Evolutionary conservation across 2,113 vertebrate genomes (phyloP).

Genomic region (Carassius auratus): DNA sequence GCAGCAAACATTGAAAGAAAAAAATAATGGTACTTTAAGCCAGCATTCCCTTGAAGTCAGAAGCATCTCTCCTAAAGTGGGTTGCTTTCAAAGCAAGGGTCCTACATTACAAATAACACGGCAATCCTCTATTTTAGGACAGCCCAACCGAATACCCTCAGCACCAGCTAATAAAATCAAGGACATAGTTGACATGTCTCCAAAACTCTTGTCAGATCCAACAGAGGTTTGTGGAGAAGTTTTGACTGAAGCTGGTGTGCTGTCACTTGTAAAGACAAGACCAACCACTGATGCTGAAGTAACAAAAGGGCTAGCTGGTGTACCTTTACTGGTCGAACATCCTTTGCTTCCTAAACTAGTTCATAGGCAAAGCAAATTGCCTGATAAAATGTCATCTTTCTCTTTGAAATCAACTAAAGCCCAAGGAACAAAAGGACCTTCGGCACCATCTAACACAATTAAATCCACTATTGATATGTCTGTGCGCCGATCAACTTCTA

Average conservation of each 20-base stretch:
- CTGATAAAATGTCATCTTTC: not conserved
- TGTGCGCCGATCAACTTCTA: conserved; percentile 12
- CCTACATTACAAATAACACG: not conserved
- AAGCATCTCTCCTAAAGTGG: not conserved
- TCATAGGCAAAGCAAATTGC: not conserved
- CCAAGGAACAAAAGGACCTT: conserved; percentile 7
- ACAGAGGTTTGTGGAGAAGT: conserved; percentile 28
- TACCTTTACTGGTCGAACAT: conserved; percentile 62
- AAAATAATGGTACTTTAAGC: not conserved
- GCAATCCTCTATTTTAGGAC: conserved; percentile 1
- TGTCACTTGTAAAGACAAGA: conserved; percentile 62
- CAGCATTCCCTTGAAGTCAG: not conserved
- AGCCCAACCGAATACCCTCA: not conserved
- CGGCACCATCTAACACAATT: conserved; percentile 40
- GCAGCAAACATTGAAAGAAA: not conserved
- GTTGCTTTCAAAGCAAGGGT: not conserved
- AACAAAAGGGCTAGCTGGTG: conserved; percentile 55
- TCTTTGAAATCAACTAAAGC: conserved; percentile 8
- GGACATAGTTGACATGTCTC: conserved; percentile 70
- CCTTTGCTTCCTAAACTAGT: conserved; percentile 3
- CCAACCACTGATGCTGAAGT: not conserved
- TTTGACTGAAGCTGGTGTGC: conserved; percentile 39
- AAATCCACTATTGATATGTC: conserved; percentile 42
- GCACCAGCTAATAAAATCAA: conserved; percentile 45
- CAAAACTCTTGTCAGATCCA: conserved; percentile 47